phyloP scores from a whole-genome alignment of 2,113 vertebrate genomes.

The Mellivora capensis region DNA sequence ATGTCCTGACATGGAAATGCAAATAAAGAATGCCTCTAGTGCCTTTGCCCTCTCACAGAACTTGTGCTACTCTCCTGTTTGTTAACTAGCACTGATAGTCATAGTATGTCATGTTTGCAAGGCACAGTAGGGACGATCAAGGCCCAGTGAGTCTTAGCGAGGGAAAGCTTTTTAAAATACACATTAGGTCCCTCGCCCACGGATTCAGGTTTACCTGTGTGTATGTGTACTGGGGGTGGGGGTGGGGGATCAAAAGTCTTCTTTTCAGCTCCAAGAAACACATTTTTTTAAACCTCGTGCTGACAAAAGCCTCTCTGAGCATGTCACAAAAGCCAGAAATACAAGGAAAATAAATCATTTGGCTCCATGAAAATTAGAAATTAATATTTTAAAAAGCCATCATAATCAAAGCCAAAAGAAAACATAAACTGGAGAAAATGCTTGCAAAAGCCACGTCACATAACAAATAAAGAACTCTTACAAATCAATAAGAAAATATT shows the following conservation, averaged over 20 bases:
- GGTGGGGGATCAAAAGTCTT: not conserved
- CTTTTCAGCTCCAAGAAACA: not conserved
- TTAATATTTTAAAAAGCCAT: not conserved
- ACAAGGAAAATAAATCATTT: not conserved
- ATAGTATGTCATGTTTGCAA: not conserved
- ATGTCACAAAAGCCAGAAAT: not conserved
- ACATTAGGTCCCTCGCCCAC: not conserved
- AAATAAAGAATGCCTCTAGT: not conserved
- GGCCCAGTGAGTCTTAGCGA: not conserved
- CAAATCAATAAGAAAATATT: not conserved
- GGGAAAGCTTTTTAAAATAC: not conserved
- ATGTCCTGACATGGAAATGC: not conserved
- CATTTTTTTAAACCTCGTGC: not conserved
- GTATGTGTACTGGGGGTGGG: not conserved
- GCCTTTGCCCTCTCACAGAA: not conserved
- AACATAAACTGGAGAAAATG: not conserved
- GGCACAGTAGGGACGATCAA: not conserved
- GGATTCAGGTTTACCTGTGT: not conserved
- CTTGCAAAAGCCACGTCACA: not conserved
- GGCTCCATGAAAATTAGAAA: not conserved
- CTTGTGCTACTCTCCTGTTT: not conserved
- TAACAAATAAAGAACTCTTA: not conserved
- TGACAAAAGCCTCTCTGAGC: not conserved
- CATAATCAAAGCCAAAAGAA: not conserved
- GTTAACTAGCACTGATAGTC: not conserved